A percentile compares a stretch with the other conserved stretches of the same genome.
phyloP scores from a whole-genome alignment of 2,888 invertebrate species.

The Minunthozetes semirufus region DNA sequence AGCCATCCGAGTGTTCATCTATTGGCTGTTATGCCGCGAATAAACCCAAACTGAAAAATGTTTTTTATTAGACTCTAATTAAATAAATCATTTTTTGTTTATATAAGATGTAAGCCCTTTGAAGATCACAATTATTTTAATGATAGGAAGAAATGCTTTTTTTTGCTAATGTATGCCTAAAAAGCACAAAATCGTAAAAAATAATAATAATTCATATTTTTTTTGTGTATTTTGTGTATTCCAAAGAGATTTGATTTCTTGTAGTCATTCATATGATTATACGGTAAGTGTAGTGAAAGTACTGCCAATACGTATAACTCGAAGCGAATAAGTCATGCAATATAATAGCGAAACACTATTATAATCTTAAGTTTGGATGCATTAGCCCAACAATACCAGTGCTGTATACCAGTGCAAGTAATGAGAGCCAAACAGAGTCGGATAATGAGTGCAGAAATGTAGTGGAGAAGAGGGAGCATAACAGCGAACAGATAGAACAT shows the following conservation, averaged over 20 bases:
- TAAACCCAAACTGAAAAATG: background rate
- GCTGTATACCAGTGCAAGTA: background rate
- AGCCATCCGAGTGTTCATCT: background rate
- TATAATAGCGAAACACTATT: slow-evolving; percentile 21
- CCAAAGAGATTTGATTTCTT: slow-evolving; percentile 18
- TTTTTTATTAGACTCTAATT: slow-evolving; percentile 5
- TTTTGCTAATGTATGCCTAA: background rate
- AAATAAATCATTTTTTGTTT: slow-evolving; percentile 9
- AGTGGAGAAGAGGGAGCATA: no score
- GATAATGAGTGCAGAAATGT: slow-evolving; percentile 7
- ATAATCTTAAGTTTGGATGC: slow-evolving; percentile 26
- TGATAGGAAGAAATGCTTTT: background rate
- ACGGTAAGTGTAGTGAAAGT: background rate
- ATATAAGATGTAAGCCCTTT: background rate
- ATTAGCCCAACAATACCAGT: slow-evolving; percentile 22
- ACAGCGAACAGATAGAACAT: slow-evolving; percentile 2
- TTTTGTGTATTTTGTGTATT: background rate
- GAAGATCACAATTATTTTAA: background rate
- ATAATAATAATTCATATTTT: slow-evolving; percentile 18
- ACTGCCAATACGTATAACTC: slow-evolving; percentile 14
- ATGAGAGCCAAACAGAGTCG: slow-evolving; percentile 19
- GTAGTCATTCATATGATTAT: slow-evolving; percentile 22
- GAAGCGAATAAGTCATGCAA: slow-evolving; percentile 25
- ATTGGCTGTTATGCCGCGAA: background rate
- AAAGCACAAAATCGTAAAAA: background rate